These are phyloP conservation scores for Papilio machaon DNA, from an alignment of 1,140 invertebrate species.

Conservation along the genomic window DNA sequence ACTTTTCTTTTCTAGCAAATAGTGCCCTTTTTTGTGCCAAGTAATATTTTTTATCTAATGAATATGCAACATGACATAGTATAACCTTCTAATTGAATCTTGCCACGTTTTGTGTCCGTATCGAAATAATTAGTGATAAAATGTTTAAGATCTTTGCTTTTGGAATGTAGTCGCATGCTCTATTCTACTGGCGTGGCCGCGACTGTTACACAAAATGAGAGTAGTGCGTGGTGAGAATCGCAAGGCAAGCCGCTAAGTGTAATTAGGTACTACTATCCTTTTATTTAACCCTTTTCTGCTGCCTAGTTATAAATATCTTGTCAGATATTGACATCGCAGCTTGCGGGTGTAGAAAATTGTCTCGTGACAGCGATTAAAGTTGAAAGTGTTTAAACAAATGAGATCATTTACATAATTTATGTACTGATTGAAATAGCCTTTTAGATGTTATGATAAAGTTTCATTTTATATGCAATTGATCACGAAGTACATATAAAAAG, in stretches of 20 bases:
- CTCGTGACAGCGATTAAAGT: conserved; percentile 6
- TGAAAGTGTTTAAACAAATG: neutral
- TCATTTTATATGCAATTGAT: neutral
- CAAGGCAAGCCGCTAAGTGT: neutral
- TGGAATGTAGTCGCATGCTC: too few species aligned
- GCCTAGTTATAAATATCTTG: neutral
- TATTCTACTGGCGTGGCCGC: too few species aligned
- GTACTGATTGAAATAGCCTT: neutral
- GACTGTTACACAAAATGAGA: too few species aligned
- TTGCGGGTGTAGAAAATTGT: neutral
- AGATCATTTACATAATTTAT: conserved; percentile 17
- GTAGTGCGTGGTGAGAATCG: too few species aligned
- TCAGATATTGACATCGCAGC: neutral
- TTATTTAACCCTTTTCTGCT: neutral
- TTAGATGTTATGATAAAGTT: neutral
- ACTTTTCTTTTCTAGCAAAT: too few species aligned
- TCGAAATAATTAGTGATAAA: too few species aligned
- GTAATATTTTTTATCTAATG: too few species aligned
- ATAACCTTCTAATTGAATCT: too few species aligned
- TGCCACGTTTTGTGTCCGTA: too few species aligned
- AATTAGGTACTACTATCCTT: neutral
- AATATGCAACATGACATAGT: too few species aligned
- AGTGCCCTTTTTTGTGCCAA: too few species aligned
- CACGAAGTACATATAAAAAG: neutral
- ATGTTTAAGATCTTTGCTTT: too few species aligned